These are phyloP conservation scores for Thymelicus sylvestris DNA, from an alignment of 2,888 invertebrate genomes.

Conservation along the genomic window DNA sequence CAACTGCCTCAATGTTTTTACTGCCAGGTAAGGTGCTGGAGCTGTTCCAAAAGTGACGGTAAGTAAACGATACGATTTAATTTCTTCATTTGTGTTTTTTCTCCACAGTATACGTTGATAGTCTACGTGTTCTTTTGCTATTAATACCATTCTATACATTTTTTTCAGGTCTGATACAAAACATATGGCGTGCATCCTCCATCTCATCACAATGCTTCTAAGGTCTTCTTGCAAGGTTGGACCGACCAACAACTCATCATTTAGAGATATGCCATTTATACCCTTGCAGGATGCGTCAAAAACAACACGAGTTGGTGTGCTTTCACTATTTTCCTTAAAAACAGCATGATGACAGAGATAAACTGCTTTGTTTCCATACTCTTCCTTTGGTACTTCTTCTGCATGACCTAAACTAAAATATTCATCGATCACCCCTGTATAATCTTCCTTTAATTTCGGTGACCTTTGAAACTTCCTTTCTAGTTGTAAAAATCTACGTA, in stretches of 20 bases:
- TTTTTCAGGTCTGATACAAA: conserved; percentile 28
- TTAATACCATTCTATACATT: conserved; percentile 35
- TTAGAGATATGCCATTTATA: conserved; percentile 38
- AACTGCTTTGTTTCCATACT: conserved; percentile 17
- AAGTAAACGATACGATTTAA: conserved; percentile 39
- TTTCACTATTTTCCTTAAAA: conserved; percentile 19
- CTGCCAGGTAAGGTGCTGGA: conserved; percentile 43
- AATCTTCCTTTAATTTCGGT: conserved; percentile 17
- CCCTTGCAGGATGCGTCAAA: conserved; percentile 42
- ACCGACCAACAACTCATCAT: conserved; percentile 43
- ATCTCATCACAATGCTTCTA: conserved; percentile 11
- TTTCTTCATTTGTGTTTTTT: conserved; percentile 16
- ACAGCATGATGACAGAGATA: conserved; percentile 34
- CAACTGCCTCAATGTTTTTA: conserved; percentile 40
- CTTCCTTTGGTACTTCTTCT: conserved; percentile 27
- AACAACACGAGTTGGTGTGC: conserved; percentile 36
- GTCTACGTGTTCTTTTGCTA: conserved; percentile 21
- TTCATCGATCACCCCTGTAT: conserved; percentile 23
- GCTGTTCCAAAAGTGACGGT: conserved; percentile 46
- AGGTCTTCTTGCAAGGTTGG: conserved; percentile 34
- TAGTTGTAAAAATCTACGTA: conserved; percentile 44
- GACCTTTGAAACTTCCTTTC: conserved; percentile 40
- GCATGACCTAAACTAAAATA: conserved; percentile 18
- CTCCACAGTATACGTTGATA: conserved; percentile 33
- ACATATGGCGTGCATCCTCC: conserved; percentile 6